These are phyloP conservation scores for Syritta pipiens DNA, from an alignment of 2,888 invertebrate species.

Conservation along the genomic window DNA sequence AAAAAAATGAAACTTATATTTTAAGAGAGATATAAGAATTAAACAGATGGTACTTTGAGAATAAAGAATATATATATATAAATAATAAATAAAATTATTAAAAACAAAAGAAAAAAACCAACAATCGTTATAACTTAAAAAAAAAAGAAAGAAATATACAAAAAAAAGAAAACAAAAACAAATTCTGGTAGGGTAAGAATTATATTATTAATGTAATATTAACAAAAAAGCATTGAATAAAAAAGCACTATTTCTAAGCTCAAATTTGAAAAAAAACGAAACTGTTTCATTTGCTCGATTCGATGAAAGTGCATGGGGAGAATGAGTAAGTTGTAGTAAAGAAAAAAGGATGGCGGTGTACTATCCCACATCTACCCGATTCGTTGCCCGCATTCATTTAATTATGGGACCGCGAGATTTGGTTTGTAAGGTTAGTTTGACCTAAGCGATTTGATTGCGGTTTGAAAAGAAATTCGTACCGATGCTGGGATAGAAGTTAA, in stretches of 20 bases:
- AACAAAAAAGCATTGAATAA: constrained; percentile 63
- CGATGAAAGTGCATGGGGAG: neutral
- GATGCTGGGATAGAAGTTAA: too few relatives aligned
- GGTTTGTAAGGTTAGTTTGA: neutral
- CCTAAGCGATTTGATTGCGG: too few relatives aligned
- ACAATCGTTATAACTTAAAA: constrained; percentile 63
- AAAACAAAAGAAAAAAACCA: constrained; percentile 47
- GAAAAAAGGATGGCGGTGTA: too few relatives aligned
- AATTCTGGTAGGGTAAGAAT: constrained; percentile 62
- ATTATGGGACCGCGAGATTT: neutral
- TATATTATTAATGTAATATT: constrained; percentile 66
- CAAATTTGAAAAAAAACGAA: constrained; percentile 60
- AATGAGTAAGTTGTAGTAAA: neutral
- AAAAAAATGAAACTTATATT: constrained; percentile 55
- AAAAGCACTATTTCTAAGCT: constrained; percentile 69
- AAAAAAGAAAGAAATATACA: constrained; percentile 27
- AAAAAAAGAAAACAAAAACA: constrained; percentile 25
- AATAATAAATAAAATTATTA: constrained; percentile 59
- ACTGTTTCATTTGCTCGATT: neutral
- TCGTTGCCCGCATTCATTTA: too few relatives aligned
- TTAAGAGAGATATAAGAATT: constrained; percentile 56
- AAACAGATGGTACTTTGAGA: constrained; percentile 64
- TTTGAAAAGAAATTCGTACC: too few relatives aligned
- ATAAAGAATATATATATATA: constrained; percentile 61
- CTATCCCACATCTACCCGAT: too few relatives aligned